phyloP scores from a whole-genome alignment of 2,113 vertebrate species.

The Acrocephalus arundinaceus region DNA sequence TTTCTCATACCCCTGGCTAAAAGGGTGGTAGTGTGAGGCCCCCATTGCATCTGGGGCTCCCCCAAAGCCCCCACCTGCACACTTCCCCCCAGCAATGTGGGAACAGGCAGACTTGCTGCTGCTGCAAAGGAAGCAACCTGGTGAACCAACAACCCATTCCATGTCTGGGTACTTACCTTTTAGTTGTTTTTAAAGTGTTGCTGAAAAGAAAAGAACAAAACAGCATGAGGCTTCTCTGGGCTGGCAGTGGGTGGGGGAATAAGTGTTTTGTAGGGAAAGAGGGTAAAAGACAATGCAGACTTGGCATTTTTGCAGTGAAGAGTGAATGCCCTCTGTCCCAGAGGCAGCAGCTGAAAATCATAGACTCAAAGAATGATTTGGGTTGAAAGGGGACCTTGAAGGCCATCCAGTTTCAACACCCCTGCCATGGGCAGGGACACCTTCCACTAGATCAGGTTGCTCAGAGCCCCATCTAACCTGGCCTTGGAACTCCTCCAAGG shows the following conservation, averaged over 20 bases:
- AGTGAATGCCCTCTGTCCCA: neutral
- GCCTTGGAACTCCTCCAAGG: neutral
- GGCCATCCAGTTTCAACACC: neutral
- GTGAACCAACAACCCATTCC: slow-evolving; percentile 13
- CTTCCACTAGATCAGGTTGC: neutral
- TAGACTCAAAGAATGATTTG: neutral
- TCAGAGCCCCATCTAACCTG: neutral
- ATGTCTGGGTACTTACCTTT: slow-evolving; percentile 3
- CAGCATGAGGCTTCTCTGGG: neutral
- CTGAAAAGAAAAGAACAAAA: neutral
- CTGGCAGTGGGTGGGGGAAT: neutral
- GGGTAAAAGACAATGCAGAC: neutral
- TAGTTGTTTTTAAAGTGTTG: neutral
- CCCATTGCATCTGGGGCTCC: neutral
- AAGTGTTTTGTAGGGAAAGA: neutral
- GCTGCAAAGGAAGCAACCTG: neutral
- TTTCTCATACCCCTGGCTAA: neutral
- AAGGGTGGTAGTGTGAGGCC: neutral
- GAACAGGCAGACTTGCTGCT: neutral
- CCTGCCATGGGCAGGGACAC: neutral
- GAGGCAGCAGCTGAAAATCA: neutral
- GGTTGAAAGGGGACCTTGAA: neutral
- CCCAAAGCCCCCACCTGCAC: neutral
- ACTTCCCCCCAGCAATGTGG: neutral
- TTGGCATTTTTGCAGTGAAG: neutral